Evolutionary conservation across 2,797 vertebrate species (phyloP), one percentile per base, ranked within the genome.

Genomic region (Chrysocyon brachyurus): DNA sequence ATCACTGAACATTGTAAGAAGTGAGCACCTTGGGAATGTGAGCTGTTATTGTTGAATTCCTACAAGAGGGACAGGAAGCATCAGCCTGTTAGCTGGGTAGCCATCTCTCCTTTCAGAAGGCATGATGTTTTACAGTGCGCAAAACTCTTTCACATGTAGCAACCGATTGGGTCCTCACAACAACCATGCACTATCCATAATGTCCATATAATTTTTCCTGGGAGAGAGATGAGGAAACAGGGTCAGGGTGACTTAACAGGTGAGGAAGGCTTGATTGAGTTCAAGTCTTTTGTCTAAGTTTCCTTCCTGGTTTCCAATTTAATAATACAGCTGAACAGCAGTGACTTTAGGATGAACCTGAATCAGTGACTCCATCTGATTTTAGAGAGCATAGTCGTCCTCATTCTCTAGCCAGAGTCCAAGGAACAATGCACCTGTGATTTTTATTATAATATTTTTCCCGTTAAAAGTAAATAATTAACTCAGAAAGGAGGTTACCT

Each of bases 401-500:
- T 16, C 26, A 28, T 26, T 57, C 28, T 72, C 4, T 11, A 94
- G 19, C 15, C 63, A 57, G 64, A 89, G 61, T n/a, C 54, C 12
- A 12, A 94, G 59, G 64, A 92, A 84, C 16, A 57, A 28, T 81
- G 33, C 14, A n/a, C 24, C 31, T 87, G n/a, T 90, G 70, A 95
- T 75, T 90, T 92, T 49, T 0, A 5, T 40, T 33, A 31, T 4
- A 33, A 9, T 59, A 33, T 75, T 81, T 97, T 94, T n/a, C 75
- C n/a, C 68, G 77, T 93, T 79, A 59, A 96, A 79, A 86, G 64
- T 59, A 88, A 95, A 83, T 91, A 93, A 82, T 83, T 89, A 95
- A 66, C 73, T 90, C 46, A 87, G 66, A 92, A 95, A 97, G 77
- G 56, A 96, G 57, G n/a, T 63, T 96, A 75, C 87, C 64, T 95